These are phyloP conservation scores for Astropecten irregularis DNA, from an alignment of 53 echinoderm and acorn worm species.

Conservation along the genomic window DNA sequence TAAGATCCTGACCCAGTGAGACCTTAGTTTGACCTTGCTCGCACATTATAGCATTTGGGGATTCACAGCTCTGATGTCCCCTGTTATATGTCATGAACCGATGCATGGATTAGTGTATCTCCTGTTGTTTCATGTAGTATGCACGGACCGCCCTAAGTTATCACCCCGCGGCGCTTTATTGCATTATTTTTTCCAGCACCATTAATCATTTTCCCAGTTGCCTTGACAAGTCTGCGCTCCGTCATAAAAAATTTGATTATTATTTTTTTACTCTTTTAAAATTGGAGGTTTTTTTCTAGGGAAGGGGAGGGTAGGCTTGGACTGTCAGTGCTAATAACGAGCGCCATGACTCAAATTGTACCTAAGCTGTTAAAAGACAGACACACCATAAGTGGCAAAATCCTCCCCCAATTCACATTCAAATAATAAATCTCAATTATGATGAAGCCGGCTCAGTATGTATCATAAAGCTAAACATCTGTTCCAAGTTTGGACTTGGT, in stretches of 20 bases:
- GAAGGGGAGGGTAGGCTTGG: constrained; percentile 7
- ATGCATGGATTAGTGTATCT: too few species aligned
- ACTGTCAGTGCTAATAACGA: neutral
- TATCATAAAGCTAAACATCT: neutral
- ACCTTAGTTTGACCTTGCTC: too few species aligned
- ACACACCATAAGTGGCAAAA: neutral
- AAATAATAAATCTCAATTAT: constrained; percentile 25
- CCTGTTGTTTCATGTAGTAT: too few species aligned
- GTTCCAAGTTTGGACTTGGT: neutral
- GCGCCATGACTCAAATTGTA: neutral
- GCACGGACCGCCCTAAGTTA: neutral
- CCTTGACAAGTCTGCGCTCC: neutral
- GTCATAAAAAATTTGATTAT: neutral
- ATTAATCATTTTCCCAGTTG: constrained; percentile 26
- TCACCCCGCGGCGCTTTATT: neutral
- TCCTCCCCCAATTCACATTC: neutral
- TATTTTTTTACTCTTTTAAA: constrained; percentile 3
- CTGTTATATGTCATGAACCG: neutral
- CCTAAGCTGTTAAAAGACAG: neutral
- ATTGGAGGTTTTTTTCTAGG: too few species aligned
- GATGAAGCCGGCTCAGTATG: neutral
- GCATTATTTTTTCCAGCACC: neutral
- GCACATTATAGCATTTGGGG: too few species aligned
- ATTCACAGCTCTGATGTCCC: too few species aligned
- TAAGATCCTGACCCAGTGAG: too few species aligned